Evolutionary conservation across 2,113 vertebrate species (phyloP), one percentile per base, ranked within the genome.

Genomic region (Myrmecophaga tridactyla): DNA sequence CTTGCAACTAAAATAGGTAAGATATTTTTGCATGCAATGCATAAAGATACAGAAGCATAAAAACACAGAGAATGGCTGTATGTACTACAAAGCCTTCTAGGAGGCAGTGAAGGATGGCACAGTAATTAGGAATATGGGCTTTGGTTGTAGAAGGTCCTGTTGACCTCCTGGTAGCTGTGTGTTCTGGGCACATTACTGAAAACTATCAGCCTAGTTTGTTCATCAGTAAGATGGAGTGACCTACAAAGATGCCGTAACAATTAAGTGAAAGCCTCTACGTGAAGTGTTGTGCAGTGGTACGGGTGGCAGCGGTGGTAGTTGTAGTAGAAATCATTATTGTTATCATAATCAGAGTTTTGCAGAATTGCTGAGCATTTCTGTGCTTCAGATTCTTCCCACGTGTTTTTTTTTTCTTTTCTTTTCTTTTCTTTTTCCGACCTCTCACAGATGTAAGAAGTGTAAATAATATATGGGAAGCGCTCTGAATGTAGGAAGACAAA

Each of bases 391-490:
- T 65, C 84, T 43, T 90, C 41, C 65, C 5, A 1, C 25, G 18
- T 46, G 13, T 34, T 23, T 31, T 62, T 51, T 36, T 20, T 51
- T 46, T 23, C 36, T 46, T 31, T 67, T 48, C 43, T n/a, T n/a
- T n/a, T n/a, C n/a, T n/a, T 69, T 67, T 48, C 43, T 29, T 21
- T 12, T 43, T 14, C 4, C 15, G 86, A 62, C 51, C 92, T 43
- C 43, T 70, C 43, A 60, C 7, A 41, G 67, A 72, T 82, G 7
- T 75, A 53, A 39, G 14, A 90, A 78, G 34, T 65, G 21, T 92
- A 96, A 96, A 95, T 95, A 92, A 96, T 95, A 82, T 53, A 86
- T 92, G 46, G 78, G 73, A 94, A 89, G 77, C 27, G 31, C 31
- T 88, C 78, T 90, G 23, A 90, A 48, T 69, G 12, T 56, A 75